Conservation (phyloP, 1,140 invertebrate species). For the Theocolax elegans region DNA sequence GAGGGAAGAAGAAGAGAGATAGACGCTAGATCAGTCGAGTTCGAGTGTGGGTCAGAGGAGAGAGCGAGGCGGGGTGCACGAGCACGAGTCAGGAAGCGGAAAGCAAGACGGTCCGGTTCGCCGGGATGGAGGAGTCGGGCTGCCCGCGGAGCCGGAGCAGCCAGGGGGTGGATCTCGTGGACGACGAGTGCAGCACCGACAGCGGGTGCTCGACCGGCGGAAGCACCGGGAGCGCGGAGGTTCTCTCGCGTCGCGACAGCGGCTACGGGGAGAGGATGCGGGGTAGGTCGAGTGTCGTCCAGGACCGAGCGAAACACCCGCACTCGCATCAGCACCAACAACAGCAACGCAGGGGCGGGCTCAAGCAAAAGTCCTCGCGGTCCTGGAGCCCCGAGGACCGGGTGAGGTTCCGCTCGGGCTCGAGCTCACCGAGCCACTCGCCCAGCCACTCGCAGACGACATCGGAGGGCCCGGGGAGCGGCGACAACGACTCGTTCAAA, state of each 20-base stretch:
- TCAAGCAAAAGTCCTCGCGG: constrained; percentile 52
- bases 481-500: constrained; percentile 68
- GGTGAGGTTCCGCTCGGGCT: constrained; percentile 32
- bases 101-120: no score
- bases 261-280: constrained; percentile 45
- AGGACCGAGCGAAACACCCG: constrained; percentile 57
- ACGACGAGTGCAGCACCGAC: constrained; percentile 62
- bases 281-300: constrained; percentile 46
- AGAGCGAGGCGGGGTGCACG: no score
- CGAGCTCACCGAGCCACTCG: constrained; percentile 53
- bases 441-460: constrained; percentile 58
- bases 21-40: no score
- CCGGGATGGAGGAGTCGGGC: neutral
- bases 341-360: no score
- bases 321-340: no score
- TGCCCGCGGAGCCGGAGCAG: no score
- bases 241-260: no score
- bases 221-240: constrained; percentile 56
- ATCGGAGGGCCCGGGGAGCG: no score
- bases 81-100: no score
- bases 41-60: no score
- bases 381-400: constrained; percentile 56
- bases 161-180: constrained; percentile 46
- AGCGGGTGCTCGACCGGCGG: constrained; percentile 62
- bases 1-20: no score